Evolutionary conservation across 2,797 vertebrate genomes (phyloP), one percentile per base, ranked within the genome.

Genomic region (Microcaecilia unicolor): DNA sequence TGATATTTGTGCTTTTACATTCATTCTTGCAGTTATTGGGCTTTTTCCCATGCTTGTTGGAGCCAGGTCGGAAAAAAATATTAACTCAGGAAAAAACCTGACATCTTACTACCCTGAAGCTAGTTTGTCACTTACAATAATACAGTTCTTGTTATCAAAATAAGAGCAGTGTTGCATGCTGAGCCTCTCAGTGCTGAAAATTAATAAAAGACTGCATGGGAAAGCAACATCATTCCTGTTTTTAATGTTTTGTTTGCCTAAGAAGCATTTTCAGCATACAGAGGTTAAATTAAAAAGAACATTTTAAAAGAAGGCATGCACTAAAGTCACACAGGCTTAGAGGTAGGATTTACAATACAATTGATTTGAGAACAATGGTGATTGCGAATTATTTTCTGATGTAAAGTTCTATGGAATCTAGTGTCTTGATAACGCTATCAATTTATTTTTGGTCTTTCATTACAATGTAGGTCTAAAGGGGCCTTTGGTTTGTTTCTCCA

Each of bases 121-220:
- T 77, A 71, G 58, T 65, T 28, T 72, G 61, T 63, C 67, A 70
- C 73, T 59, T 67, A 75, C 40, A 48, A 64, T 67, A 71, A 84
- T 78, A 74, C 61, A 76, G 78, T 81, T 80, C 55, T 74, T 61
- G 78, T 76, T 76, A 76, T 80, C 68, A 68, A 72, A 76, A 81
- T 70, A 36, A 62, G 62, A 61, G 41, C 54, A 14, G 11, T 72
- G 76, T 61, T 77, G 52, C 64, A 76, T 47, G 55, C 58, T 67
- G 61, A 46, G 55, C 56, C 58, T 60, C 71, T 63, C 54, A 57
- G 39, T 18, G 4, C 66, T 69, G 61, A 57, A 66, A 67, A 74
- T 61, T 66, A 67, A 64, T 70, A 69, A 74, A 76, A 74, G 76
- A 61, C 58, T 72, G 50, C 59, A 67, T 78, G 77, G 79, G 76